These are phyloP conservation scores for Thripadectes ignobilis DNA, from an alignment of 2,797 vertebrate species.

Conservation along the genomic window DNA sequence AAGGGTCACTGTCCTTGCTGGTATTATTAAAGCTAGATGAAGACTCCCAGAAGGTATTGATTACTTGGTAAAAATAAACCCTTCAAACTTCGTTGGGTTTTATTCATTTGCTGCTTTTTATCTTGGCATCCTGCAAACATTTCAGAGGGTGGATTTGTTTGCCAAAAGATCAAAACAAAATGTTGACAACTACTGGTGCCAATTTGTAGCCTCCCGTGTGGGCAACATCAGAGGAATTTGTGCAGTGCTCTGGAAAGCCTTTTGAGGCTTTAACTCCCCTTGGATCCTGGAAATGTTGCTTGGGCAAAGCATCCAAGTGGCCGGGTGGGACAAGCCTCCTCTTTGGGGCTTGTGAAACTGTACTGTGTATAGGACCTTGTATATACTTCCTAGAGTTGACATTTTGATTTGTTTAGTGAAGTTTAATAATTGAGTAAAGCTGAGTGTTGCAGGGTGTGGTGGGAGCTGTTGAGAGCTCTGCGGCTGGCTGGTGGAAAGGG, in stretches of 20 bases:
- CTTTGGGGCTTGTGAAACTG: neutral
- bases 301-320: neutral
- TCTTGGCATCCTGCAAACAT: conserved; percentile 1
- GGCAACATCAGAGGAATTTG: neutral
- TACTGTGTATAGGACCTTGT: neutral
- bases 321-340: neutral
- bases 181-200: conserved; percentile 30
- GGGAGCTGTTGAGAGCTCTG: neutral
- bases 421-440: neutral
- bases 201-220: conserved; percentile 18
- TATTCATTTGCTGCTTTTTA: conserved; percentile 16
- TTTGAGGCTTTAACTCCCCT: neutral
- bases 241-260: neutral
- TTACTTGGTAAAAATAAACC: conserved; percentile 54
- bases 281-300: neutral
- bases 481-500: neutral
- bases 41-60: conserved; percentile 43
- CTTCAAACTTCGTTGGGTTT: neutral
- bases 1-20: neutral
- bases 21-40: conserved; percentile 21
- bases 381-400: neutral
- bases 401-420: neutral
- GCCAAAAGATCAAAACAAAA: conserved; percentile 46
- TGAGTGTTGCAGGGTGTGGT: neutral
- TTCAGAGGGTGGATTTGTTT: conserved; percentile 63